These are phyloP conservation scores for Endomychus coccineus DNA, from an alignment of 2,888 invertebrate species.

Conservation along the genomic window DNA sequence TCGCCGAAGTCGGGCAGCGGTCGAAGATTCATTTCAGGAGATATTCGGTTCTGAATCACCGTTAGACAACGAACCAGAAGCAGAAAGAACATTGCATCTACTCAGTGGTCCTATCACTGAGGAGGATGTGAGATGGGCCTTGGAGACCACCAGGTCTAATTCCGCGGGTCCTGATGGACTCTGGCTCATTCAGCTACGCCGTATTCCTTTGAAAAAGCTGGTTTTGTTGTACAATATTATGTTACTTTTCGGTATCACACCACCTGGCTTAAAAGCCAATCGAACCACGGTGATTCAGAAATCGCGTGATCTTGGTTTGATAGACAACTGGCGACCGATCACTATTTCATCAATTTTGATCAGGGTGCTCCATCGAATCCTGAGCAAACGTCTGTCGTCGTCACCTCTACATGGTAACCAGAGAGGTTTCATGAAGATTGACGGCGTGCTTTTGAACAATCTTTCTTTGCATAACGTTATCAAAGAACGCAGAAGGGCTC, in stretches of 20 bases:
- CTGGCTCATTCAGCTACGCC: not conserved
- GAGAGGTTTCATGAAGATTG: constrained; percentile 11
- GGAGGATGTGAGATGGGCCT: constrained; percentile 5
- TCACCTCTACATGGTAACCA: constrained; percentile 4
- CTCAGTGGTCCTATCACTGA: constrained; percentile 4
- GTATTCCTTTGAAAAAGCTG: constrained; percentile 2
- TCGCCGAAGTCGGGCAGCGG: too few relatives aligned
- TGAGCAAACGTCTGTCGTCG: not conserved
- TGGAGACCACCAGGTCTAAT: not conserved
- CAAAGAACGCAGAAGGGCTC: not conserved
- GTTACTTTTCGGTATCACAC: constrained; percentile 11
- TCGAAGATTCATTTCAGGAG: too few relatives aligned
- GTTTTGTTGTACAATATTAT: constrained; percentile 15
- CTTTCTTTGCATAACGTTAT: constrained; percentile 12
- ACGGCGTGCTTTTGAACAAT: constrained; percentile 15
- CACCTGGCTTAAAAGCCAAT: constrained; percentile 4
- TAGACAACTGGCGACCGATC: constrained; percentile 14
- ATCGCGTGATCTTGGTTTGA: not conserved
- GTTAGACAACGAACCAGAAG: too few relatives aligned
- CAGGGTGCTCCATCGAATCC: constrained; percentile 7
- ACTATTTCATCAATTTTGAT: constrained; percentile 9
- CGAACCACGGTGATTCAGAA: constrained; percentile 12
- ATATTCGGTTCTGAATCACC: too few relatives aligned
- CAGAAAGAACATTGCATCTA: too few relatives aligned
- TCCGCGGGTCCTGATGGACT: constrained; percentile 16